Conservation (phyloP, 2,113 vertebrate genomes). For the Chaenocephalus aceratus region DNA sequence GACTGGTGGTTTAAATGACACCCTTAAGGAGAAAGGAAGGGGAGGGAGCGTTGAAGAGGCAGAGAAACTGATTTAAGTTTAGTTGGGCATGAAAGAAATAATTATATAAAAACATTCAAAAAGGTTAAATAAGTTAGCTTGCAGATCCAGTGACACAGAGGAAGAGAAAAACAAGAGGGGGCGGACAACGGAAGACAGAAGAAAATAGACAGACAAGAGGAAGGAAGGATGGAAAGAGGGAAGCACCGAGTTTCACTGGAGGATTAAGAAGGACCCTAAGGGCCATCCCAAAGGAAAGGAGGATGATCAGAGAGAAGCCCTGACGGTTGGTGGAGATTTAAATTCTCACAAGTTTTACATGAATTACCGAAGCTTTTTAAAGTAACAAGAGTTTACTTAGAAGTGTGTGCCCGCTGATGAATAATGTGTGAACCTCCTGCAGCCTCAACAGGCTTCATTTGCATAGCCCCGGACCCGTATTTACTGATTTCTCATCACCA, state of each 20-base stretch:
- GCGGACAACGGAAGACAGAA: slow-evolving; percentile 15
- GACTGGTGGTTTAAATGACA: slow-evolving; percentile 51
- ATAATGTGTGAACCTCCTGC: slow-evolving; percentile 30
- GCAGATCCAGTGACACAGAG: slow-evolving; percentile 23
- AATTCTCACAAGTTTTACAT: slow-evolving; percentile 52
- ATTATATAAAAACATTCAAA: slow-evolving; percentile 29
- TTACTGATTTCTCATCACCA: background rate
- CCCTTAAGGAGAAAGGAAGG: slow-evolving; percentile 24
- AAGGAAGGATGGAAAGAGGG: slow-evolving; percentile 17
- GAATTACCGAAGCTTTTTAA: slow-evolving; percentile 49
- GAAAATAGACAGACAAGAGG: slow-evolving; percentile 9
- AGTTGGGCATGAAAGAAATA: background rate
- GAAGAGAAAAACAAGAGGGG: slow-evolving; percentile 14
- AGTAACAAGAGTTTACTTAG: slow-evolving; percentile 43
- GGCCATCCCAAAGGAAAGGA: slow-evolving; percentile 52
- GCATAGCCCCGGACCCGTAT: background rate
- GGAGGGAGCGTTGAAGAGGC: slow-evolving; percentile 4
- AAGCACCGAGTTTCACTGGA: slow-evolving; percentile 44
- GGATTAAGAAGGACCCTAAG: slow-evolving; percentile 59
- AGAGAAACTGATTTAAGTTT: slow-evolving; percentile 16
- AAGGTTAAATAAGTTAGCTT: slow-evolving; percentile 46
- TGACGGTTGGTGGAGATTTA: slow-evolving; percentile 63
- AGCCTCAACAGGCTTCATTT: slow-evolving; percentile 29
- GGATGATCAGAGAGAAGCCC: slow-evolving; percentile 65
- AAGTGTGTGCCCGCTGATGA: slow-evolving; percentile 43